These are phyloP conservation scores for Apodemus speciosus DNA, from an alignment of 2,113 vertebrate species.

Conservation along the genomic window DNA sequence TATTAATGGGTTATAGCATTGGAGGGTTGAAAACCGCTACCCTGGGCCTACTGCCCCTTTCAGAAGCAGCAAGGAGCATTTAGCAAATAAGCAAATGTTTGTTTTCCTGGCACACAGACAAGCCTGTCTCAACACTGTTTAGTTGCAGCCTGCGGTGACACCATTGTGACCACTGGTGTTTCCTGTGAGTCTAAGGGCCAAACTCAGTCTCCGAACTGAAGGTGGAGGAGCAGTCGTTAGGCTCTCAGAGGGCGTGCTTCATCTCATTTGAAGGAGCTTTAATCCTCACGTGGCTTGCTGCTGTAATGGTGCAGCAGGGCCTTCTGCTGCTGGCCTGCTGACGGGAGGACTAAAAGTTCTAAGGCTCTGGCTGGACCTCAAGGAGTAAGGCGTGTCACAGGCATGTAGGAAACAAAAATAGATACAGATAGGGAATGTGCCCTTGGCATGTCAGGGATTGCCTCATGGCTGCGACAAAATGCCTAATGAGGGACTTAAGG, in stretches of 20 bases:
- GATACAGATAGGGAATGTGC: not conserved
- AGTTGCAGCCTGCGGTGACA: not conserved
- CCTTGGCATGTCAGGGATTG: too few relatives aligned
- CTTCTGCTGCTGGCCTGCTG: not conserved
- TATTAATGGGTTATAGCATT: not conserved
- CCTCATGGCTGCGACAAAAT: not conserved
- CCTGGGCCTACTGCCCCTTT: not conserved
- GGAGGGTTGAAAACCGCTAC: not conserved
- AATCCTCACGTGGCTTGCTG: slow-evolving; percentile 48
- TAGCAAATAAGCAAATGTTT: fast-evolving
- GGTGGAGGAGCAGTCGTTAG: not conserved
- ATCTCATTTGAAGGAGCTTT: slow-evolving; percentile 72
- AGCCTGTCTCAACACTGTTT: not conserved
- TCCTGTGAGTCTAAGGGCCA: not conserved
- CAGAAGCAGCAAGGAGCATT: not conserved
- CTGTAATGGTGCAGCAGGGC: not conserved
- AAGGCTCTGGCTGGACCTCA: too few relatives aligned
- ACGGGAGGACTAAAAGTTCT: not conserved
- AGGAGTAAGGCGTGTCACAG: not conserved
- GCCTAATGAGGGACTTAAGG: not conserved
- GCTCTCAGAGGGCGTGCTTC: not conserved
- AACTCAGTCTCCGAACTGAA: not conserved
- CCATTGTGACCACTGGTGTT: not conserved
- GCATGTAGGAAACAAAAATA: not conserved
- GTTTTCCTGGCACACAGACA: not conserved